Evolutionary conservation across 2,113 vertebrate genomes (phyloP), one percentile per base, ranked within the genome.

Genomic region (Regulus satrapa): DNA sequence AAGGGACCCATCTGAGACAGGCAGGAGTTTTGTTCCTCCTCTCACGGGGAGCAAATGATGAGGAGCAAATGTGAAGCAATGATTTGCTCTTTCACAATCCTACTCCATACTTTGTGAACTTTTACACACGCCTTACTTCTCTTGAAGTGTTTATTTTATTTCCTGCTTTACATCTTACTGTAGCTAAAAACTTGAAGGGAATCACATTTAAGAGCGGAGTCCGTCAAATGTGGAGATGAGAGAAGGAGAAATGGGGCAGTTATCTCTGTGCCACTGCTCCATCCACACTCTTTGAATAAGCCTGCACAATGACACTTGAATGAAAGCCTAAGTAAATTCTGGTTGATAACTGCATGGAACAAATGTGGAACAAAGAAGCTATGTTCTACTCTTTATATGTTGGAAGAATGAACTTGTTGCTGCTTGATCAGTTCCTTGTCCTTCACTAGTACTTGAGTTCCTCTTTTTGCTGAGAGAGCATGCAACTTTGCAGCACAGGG

Each of bases 311-410:
- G 75, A 85, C 74, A 88, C 88, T 96, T 95, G 74, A 89, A 95
- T 97, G 69, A 94, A 97, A 96, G 92, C 80, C 52, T 80, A 59
- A 95, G 87, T 95, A 94, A 95, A 95, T 94, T 97, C 88, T 91
- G 68, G 66, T 86, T 96, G 82, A 94, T 93, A 96, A 93, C 91
- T 96, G 76, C 94, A 95, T 95, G 74, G 91, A 96, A 93, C 89
- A 94, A 96, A 92, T 82, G 92, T 84, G 92, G 94, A 96, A 96
- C 92, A 97, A 97, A 96, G 74, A 45, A 85, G 45, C 84, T 88
- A 67, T 94, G 88, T 94, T 96, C 72, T 95, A 85, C 68, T 95
- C 93, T 95, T 96, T 95, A 91, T 84, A 71, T 56, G 64, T 91
- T 15, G 48, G 93, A 93, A 96, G 86, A 97, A 97, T 91, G 73